Conservation (phyloP, 2,888 invertebrate species). For the Pantelozetes paolii region DNA sequence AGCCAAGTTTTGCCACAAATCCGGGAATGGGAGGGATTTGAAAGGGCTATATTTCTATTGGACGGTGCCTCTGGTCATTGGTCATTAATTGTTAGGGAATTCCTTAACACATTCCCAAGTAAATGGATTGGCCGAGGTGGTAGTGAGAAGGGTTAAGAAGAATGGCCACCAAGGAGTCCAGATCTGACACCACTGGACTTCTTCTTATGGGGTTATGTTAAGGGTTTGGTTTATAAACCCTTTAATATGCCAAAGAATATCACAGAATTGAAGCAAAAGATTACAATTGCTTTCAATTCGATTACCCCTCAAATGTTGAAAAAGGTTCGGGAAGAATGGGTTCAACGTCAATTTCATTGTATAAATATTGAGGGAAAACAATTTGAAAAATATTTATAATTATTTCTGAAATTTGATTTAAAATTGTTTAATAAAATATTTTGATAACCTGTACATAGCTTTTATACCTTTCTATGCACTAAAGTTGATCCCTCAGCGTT, state of each 20-base stretch:
- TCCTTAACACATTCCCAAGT: background rate
- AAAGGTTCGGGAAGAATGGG: background rate
- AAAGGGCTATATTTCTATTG: background rate
- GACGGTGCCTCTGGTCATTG: slow-evolving; percentile 18
- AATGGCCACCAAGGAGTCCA: slow-evolving; percentile 31
- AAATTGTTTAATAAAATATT: no score
- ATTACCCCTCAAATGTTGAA: background rate
- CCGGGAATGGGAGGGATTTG: background rate
- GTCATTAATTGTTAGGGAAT: no score
- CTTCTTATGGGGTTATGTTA: slow-evolving; percentile 26
- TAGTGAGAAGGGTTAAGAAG: background rate
- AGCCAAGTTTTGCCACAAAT: background rate
- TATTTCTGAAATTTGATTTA: background rate
- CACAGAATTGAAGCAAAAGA: background rate
- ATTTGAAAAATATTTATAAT: background rate
- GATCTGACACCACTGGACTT: slow-evolving; percentile 27
- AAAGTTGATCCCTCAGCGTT: no score
- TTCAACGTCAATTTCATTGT: background rate
- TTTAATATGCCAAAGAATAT: background rate
- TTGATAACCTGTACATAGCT: no score
- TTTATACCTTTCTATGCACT: no score
- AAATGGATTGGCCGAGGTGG: slow-evolving; percentile 24
- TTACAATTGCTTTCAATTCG: background rate
- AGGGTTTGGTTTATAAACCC: background rate
- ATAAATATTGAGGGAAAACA: background rate